phyloP scores from a whole-genome alignment of 2,797 vertebrate species.

The Chloroceryle amazona region DNA sequence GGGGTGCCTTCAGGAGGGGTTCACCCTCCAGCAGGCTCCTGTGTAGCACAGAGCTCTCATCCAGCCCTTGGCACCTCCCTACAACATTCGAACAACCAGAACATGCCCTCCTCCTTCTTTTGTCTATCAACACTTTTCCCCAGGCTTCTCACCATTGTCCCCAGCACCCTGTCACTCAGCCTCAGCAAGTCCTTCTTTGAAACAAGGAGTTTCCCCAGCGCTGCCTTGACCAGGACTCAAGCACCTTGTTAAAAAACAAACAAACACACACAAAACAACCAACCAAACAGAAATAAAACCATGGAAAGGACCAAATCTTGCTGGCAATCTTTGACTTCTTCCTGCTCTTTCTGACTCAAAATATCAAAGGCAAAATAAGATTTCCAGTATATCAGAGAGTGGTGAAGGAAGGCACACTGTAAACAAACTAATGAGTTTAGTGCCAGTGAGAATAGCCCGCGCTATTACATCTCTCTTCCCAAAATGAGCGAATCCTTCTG shows the following conservation, averaged over 20 bases:
- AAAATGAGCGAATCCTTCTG: slow-evolving; percentile 72
- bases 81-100: neutral
- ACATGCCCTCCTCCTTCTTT: accelerated
- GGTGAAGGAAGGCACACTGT: neutral
- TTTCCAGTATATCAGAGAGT: neutral
- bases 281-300: neutral
- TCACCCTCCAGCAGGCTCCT: neutral
- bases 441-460: slow-evolving; percentile 55
- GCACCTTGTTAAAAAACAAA: neutral
- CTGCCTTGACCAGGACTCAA: neutral
- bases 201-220: accelerated
- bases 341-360: neutral
- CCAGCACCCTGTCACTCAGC: neutral
- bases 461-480: slow-evolving; percentile 63
- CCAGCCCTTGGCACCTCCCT: neutral
- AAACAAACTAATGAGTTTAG: slow-evolving; percentile 70
- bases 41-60: neutral
- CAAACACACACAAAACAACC: neutral
- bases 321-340: neutral
- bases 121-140: neutral
- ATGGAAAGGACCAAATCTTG: neutral
- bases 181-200: neutral
- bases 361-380: neutral
- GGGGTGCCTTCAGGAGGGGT: neutral
- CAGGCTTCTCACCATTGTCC: neutral